A percentile compares a stretch with the other conserved stretches of the same genome.
These are phyloP conservation scores for Nineta flava DNA, from an alignment of 2,888 invertebrate genomes.

Conservation along the genomic window DNA sequence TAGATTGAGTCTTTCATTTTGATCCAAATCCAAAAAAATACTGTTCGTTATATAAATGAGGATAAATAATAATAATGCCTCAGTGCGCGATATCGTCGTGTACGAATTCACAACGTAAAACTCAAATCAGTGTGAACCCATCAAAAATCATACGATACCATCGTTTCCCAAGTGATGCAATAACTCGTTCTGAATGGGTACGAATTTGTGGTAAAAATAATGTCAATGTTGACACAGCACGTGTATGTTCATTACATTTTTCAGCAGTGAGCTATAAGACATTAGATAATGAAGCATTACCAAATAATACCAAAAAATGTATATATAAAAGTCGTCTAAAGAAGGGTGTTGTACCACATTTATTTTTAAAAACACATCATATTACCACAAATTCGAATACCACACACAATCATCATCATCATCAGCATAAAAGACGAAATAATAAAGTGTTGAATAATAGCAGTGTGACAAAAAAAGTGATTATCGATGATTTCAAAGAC, in stretches of 20 bases:
- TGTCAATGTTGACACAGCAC: slow-evolving; percentile 36
- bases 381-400: too few relatives aligned
- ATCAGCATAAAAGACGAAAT: not conserved
- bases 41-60: too few relatives aligned
- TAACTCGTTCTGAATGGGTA: slow-evolving; percentile 34
- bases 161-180: slow-evolving; percentile 37
- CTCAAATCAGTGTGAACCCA: slow-evolving; percentile 21
- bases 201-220: slow-evolving; percentile 34
- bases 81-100: slow-evolving; percentile 40
- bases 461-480: not conserved
- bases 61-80: slow-evolving; percentile 27
- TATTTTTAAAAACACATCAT: slow-evolving; percentile 16
- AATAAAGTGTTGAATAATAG: not conserved
- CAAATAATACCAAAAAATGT: slow-evolving; percentile 18
- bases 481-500: slow-evolving; percentile 1
- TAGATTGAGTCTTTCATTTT: too few relatives aligned
- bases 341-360: slow-evolving; percentile 32
- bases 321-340: slow-evolving; percentile 28
- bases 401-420: too few relatives aligned
- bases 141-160: slow-evolving; percentile 38
- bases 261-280: slow-evolving; percentile 34
- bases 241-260: slow-evolving; percentile 37
- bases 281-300: slow-evolving; percentile 30
- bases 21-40: too few relatives aligned
- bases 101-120: slow-evolving; percentile 38